A percentile compares a stretch with the other conserved stretches of the same genome.
These are phyloP conservation scores for Drosophila pruinosa DNA, from an alignment of 1,140 invertebrate species.

Conservation along the genomic window DNA sequence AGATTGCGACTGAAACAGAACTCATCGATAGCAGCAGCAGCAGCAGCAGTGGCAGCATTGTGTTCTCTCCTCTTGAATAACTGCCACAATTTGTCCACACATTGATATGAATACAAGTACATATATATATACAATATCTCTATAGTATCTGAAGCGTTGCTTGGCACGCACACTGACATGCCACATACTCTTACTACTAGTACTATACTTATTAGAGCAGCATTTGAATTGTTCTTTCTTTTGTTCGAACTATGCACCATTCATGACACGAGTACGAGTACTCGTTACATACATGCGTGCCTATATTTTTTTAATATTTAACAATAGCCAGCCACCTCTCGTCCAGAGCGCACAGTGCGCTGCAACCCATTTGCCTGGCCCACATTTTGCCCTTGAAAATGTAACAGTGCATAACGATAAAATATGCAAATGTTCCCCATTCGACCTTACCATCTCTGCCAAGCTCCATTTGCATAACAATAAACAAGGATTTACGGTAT, in stretches of 20 bases:
- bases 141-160: not conserved
- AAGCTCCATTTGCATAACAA: slow-evolving; percentile 10
- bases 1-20: slow-evolving; percentile 44
- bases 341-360: slow-evolving; percentile 52
- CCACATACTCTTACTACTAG: slow-evolving; percentile 1
- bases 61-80: not conserved
- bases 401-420: slow-evolving; percentile 9
- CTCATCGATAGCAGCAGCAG: slow-evolving; percentile 25
- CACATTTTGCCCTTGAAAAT: slow-evolving; percentile 18
- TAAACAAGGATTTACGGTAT: slow-evolving; percentile 1
- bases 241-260: slow-evolving; percentile 47
- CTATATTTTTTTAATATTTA: not conserved
- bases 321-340: slow-evolving; percentile 30
- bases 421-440: slow-evolving; percentile 1
- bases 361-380: not conserved
- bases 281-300: not conserved
- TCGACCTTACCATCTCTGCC: slow-evolving; percentile 2
- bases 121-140: slow-evolving; percentile 3
- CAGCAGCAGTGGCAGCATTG: not conserved
- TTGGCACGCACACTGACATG: slow-evolving; percentile 21
- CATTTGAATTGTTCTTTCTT: slow-evolving; percentile 64
- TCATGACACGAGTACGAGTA: no score
- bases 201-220: slow-evolving; percentile 32
- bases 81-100: slow-evolving; percentile 16
- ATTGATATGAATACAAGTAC: slow-evolving; percentile 11